Conservation (phyloP, 2,113 vertebrate genomes). For the Ptilonorhynchus violaceus region DNA sequence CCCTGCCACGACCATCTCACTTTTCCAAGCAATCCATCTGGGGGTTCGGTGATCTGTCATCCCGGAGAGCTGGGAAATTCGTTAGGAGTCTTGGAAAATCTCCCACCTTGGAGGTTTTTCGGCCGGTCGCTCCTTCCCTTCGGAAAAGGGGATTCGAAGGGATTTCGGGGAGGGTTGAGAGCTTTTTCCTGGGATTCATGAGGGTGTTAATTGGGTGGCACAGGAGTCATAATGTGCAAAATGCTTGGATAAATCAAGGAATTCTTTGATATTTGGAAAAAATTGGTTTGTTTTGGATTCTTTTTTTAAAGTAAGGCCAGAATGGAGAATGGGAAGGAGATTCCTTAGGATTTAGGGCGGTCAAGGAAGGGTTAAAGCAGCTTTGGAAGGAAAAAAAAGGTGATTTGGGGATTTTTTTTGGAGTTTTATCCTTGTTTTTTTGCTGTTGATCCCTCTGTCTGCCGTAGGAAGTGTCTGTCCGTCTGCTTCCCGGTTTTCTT, state of each 20-base stretch:
- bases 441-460: background rate
- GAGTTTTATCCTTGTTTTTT: background rate
- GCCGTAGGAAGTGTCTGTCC: background rate
- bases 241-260: background rate
- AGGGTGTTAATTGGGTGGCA: background rate
- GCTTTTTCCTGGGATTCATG: background rate
- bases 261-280: background rate
- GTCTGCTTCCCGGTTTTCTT: background rate
- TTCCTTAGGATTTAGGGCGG: background rate
- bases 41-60: slow-evolving; percentile 57
- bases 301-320: background rate
- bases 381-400: background rate
- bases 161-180: background rate
- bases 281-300: fast-evolving
- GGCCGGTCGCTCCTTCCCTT: fast-evolving
- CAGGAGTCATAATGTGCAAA: background rate
- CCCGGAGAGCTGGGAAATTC: background rate
- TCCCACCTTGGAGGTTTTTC: background rate
- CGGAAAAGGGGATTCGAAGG: background rate
- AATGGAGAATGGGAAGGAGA: background rate
- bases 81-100: background rate
- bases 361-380: background rate
- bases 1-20: slow-evolving; percentile 52
- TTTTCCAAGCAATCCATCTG: slow-evolving; percentile 67
- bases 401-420: background rate